A percentile compares a stretch with the other conserved stretches of the same genome.
phyloP scores from a whole-genome alignment of 1,140 invertebrate genomes.

The Physella acuta region DNA sequence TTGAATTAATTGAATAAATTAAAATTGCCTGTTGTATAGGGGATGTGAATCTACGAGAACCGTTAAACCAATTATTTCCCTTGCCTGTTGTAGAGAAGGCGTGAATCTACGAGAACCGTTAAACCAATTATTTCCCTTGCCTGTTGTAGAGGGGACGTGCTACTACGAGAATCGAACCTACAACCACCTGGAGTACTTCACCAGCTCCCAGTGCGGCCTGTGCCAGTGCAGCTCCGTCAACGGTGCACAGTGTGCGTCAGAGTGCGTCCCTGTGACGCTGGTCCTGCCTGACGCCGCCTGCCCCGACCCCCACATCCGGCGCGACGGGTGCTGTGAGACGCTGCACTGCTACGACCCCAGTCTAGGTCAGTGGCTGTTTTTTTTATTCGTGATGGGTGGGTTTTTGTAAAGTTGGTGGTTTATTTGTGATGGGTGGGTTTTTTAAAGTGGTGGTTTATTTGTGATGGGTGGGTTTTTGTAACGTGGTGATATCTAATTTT shows the following conservation, averaged over 20 bases:
- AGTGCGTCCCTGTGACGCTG: slow-evolving; percentile 18
- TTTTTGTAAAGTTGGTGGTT: no score
- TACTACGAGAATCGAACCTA: slow-evolving; percentile 20
- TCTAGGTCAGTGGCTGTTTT: slow-evolving; percentile 16
- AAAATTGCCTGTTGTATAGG: not conserved
- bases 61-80: no score
- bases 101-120: not conserved
- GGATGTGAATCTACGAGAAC: no score
- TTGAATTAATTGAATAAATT: not conserved
- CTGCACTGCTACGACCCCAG: slow-evolving; percentile 24
- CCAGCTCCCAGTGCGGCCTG: slow-evolving; percentile 26
- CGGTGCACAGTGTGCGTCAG: slow-evolving; percentile 19
- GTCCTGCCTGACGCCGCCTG: slow-evolving; percentile 26
- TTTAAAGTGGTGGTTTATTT: no score
- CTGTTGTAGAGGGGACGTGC: slow-evolving; percentile 9
- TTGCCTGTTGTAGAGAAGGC: not conserved
- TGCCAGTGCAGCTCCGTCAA: slow-evolving; percentile 23
- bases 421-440: no score
- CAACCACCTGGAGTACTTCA: slow-evolving; percentile 13
- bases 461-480: no score
- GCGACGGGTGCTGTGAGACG: slow-evolving; percentile 28
- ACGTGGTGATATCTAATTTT: no score
- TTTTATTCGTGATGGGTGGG: no score
- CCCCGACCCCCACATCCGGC: slow-evolving; percentile 25
- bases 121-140: no score